Base-by-base conservation (phyloP, 2,113 vertebrate genomes). In the Rostratula benghalensis region DNA sequence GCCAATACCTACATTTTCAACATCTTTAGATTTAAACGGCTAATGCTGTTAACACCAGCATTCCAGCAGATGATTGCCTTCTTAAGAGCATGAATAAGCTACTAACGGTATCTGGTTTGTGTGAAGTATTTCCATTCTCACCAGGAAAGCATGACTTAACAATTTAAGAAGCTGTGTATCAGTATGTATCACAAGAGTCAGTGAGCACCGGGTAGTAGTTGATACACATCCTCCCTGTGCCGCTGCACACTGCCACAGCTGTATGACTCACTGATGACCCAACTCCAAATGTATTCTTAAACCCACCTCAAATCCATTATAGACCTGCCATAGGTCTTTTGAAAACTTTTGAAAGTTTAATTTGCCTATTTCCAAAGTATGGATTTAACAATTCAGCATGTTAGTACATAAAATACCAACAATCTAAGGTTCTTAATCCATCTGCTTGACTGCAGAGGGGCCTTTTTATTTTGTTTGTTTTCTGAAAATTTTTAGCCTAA, bases 171-270 rank as follows among this genome's bases (percentile, higher is more conserved):
- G 39, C 63, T 65, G 37, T 22, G 20, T 27, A 30, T 41, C 43
- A 33, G 33, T 3, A 48, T 7, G 20, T 11, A 31, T 12, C 48
- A 60, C 24, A 73, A 43, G 13, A 64, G 5, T 51, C n/a, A 87
- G 30, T 0, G 4, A 45, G 37, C 37, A 22, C 39, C 71, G 33
- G 7, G 54, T 17, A 74, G 61, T 0, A n/a, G 0, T 59, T n/a
- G n/a, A n/a, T n/a, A n/a, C 0, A 0, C 46, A 57, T 50, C 51
- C 45, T 71, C 57, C 18, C 43, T 8, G 13, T 76, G n/a, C 7
- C 37, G 12, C 30, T 28, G 61, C 3, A 73, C 37, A 7, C 10
- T 76, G n/a, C 8, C 37, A 14, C 30, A 24, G 61, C 3, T 1
- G 8, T 9, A 35, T 14, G 39, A 76, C 46, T 63, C 43, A 28